A percentile compares a stretch with the other conserved stretches of the same genome.
Conservation (phyloP, 2,113 vertebrate species). For the Puffinus mauretanicus region DNA sequence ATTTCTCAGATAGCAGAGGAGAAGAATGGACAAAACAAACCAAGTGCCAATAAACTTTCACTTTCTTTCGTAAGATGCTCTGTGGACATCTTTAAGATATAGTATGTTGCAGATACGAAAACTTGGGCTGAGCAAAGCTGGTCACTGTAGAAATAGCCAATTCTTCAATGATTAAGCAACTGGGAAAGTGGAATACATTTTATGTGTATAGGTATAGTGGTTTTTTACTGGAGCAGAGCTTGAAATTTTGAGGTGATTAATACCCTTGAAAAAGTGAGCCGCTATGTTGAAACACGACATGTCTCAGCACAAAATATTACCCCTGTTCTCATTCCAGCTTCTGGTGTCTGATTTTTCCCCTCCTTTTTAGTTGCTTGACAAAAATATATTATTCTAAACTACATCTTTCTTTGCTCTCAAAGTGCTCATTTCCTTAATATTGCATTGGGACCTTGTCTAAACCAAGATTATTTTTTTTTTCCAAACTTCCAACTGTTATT, state of each 20-base stretch:
- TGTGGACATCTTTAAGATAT: conserved; percentile 5
- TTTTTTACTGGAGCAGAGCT: background rate
- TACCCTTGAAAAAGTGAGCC: conserved; percentile 1
- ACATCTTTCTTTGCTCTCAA: conserved; percentile 1
- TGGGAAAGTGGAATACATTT: conserved; percentile 5
- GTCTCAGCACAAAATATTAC: background rate
- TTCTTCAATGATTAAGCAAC: conserved; percentile 21
- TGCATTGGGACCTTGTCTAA: conserved; percentile 38
- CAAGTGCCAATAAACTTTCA: conserved; percentile 18
- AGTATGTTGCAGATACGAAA: background rate
- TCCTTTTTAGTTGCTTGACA: background rate
- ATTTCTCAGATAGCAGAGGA: background rate
- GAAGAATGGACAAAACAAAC: conserved; percentile 7
- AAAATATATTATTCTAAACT: conserved; percentile 24
- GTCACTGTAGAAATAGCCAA: background rate
- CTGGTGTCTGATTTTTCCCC: background rate
- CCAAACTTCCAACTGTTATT: conserved; percentile 36
- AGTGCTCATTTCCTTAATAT: conserved; percentile 51
- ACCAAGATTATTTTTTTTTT: background rate
- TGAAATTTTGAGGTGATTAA: conserved; percentile 16
- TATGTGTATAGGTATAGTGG: background rate
- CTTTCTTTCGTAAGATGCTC: background rate
- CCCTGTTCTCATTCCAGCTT: conserved; percentile 2
- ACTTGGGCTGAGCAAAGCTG: background rate
- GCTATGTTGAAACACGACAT: background rate